A percentile compares a stretch with the other conserved stretches of the same genome.
Conservation (phyloP, 2,888 invertebrate species). For the Listrodromus nycthemerus region DNA sequence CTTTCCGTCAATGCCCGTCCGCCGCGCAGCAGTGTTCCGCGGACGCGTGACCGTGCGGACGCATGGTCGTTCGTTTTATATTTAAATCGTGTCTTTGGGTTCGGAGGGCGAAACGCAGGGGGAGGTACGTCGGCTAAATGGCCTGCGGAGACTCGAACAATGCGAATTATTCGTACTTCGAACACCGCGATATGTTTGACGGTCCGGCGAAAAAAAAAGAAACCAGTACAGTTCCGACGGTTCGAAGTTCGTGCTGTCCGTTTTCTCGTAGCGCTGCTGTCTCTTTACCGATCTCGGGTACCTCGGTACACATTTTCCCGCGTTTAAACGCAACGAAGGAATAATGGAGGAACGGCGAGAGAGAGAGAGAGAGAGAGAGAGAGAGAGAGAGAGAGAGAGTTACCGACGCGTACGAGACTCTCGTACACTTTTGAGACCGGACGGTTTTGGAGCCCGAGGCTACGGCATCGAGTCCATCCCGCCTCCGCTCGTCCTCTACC, state of each 20-base stretch:
- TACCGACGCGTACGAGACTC: conserved; percentile 25
- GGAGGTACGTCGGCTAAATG: background rate
- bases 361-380: background rate
- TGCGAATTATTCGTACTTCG: conserved; percentile 1
- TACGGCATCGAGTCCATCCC: conserved; percentile 50
- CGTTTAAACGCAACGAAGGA: conserved; percentile 31
- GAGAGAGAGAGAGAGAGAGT: background rate
- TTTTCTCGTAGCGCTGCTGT: background rate
- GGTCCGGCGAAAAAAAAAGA: background rate
- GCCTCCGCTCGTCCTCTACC: conserved; percentile 23
- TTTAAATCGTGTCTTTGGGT: conserved; percentile 8
- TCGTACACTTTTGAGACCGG: conserved; percentile 48
- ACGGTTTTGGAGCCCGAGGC: conserved; percentile 56
- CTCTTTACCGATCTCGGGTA: conserved; percentile 26
- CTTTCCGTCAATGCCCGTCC: background rate
- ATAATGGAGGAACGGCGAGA: background rate
- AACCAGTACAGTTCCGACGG: too few species aligned
- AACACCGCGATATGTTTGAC: background rate
- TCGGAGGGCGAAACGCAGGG: background rate
- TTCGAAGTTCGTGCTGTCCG: conserved; percentile 9
- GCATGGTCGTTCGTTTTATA: conserved; percentile 20
- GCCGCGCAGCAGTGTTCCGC: background rate
- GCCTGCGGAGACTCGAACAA: background rate
- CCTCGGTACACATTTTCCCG: conserved; percentile 22
- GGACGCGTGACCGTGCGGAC: conserved; percentile 8